These are phyloP conservation scores for Tachyglossus aculeatus DNA, from an alignment of 2,797 vertebrate species.

Conservation along the genomic window DNA sequence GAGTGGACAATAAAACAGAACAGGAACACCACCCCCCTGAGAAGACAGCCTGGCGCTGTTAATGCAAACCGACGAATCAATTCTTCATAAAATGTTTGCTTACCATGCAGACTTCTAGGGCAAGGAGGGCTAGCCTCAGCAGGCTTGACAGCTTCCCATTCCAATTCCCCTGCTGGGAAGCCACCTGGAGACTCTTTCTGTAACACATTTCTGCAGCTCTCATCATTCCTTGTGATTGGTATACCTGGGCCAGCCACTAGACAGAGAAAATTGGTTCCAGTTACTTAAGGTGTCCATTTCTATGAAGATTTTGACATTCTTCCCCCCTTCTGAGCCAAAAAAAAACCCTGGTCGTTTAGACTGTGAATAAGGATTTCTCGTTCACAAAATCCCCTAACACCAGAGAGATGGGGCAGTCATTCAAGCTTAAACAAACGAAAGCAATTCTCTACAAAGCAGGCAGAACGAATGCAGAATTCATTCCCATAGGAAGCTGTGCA, in stretches of 20 bases:
- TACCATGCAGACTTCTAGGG: slow-evolving; percentile 87
- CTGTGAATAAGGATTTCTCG: no score
- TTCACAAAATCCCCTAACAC: no score
- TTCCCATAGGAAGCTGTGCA: no score
- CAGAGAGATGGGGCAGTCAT: no score
- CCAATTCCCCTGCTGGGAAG: slow-evolving; percentile 87
- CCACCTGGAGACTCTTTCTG: slow-evolving; percentile 89
- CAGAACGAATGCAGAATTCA: no score
- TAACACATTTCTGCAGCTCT: slow-evolving; percentile 91
- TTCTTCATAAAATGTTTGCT: slow-evolving; percentile 53
- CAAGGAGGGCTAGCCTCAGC: slow-evolving; percentile 86
- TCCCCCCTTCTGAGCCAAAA: not conserved
- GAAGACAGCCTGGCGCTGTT: no score
- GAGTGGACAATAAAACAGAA: not conserved
- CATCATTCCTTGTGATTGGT: slow-evolving; percentile 89
- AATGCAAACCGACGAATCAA: no score
- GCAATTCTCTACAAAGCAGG: no score
- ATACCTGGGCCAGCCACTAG: slow-evolving; percentile 93
- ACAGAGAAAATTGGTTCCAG: slow-evolving; percentile 7
- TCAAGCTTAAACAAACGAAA: no score
- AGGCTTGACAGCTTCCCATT: slow-evolving; percentile 87
- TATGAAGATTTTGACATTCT: not conserved
- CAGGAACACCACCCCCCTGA: not conserved
- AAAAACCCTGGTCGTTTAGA: no score
- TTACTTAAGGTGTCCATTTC: not conserved